Evolutionary conservation across 2,113 vertebrate genomes (phyloP), one percentile per base, ranked within the genome.

Genomic region (Scartelaos histophorus): DNA sequence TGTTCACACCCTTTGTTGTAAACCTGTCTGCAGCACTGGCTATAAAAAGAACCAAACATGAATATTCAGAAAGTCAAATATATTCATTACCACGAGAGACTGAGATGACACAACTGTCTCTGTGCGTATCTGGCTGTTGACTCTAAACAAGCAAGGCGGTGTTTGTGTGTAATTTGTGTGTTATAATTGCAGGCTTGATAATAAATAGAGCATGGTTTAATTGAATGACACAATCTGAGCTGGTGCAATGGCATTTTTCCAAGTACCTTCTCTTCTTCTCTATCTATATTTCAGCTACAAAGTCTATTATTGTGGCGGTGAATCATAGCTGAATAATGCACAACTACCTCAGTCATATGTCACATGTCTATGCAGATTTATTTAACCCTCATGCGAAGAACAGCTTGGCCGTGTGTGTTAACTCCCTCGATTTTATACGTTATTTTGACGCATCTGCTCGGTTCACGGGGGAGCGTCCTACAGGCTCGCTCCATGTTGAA

Each of bases 341-440:
- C 61, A 46, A 11, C 38, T 11, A 43, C 29, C 0, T 54, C 64
- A 43, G 47, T 87, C 82, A 78, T 71, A 81, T 70, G 80, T 79
- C 83, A 75, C 78, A 74, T 56, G 81, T 78, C 77, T 56, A 43
- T n/a, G 76, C 57, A 58, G 82, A 84, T 88, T 85, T 87, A 85
- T 88, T 85, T 81, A 80, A 81, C 72, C 71, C 70, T 45, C 5
- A 13, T 21, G 57, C 24, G 57, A 69, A 22, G 70, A 73, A 57
- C 77, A 78, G 81, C 66, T 66, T 71, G 80, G 34, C 62, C 65
- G 13, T 51, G 29, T 64, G 58, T 75, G 76, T 25, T 72, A 35
- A 49, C 46, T 43, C 17, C n/a, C 53, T 9, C 49, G 60, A 9
- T 77, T 79, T 54, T 67, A 43, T 35, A 58, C 49, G 68, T 64